Evolutionary conservation across 2,888 invertebrate species (phyloP).

Genomic region (Deroplatys truncata): DNA sequence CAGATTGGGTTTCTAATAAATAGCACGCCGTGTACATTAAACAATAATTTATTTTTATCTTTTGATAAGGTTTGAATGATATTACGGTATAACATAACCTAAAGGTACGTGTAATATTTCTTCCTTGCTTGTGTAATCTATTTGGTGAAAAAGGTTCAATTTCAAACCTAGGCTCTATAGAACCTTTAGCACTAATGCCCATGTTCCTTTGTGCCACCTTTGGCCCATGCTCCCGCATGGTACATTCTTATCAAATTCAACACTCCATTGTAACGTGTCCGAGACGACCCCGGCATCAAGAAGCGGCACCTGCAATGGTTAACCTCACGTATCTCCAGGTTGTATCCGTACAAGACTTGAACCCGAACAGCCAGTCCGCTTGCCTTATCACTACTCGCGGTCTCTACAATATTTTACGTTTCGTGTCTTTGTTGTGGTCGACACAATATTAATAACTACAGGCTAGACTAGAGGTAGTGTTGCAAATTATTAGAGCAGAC

Average conservation of each 20-base stretch:
- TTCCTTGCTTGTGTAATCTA: too few relatives aligned
- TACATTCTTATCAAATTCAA: not conserved
- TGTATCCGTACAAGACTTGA: not conserved
- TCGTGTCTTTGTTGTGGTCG: not conserved
- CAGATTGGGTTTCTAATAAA: too few relatives aligned
- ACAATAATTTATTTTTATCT: too few relatives aligned
- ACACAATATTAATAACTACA: not conserved
- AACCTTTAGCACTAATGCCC: too few relatives aligned
- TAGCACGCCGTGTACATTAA: too few relatives aligned
- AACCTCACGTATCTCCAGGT: not conserved
- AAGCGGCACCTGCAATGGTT: not conserved
- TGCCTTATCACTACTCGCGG: not conserved
- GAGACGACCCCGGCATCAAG: too few relatives aligned
- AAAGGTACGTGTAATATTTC: too few relatives aligned
- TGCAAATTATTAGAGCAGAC: not conserved
- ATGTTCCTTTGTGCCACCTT: too few relatives aligned
- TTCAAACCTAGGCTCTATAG: too few relatives aligned
- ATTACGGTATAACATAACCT: too few relatives aligned
- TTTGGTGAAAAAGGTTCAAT: too few relatives aligned
- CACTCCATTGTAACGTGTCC: not conserved
- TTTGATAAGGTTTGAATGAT: too few relatives aligned
- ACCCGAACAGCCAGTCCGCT: not conserved
- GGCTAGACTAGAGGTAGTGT: not conserved
- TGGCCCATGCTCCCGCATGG: not conserved
- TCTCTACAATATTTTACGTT: not conserved